A percentile compares a stretch with the other conserved stretches of the same genome.
These are phyloP conservation scores for Tetragnatha versicolor DNA, from an alignment of 1,140 invertebrate species.

Conservation along the genomic window DNA sequence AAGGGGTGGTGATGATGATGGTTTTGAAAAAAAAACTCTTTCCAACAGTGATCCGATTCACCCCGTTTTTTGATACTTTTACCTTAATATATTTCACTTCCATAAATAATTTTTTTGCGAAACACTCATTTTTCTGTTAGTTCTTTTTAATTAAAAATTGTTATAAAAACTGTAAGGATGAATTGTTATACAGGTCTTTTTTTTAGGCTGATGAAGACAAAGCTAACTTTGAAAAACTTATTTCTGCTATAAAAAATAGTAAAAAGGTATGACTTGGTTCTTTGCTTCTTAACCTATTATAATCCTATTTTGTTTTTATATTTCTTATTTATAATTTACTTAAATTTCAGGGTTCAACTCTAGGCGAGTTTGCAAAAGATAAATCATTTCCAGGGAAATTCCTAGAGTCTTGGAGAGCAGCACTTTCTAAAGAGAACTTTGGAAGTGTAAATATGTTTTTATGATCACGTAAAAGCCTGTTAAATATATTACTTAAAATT, in stretches of 20 bases:
- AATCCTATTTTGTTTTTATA: not conserved
- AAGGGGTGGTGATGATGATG: no score
- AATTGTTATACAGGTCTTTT: no score
- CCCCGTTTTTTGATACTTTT: no score
- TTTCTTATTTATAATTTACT: not conserved
- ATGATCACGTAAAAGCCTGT: no score
- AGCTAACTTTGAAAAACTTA: slow-evolving; percentile 88
- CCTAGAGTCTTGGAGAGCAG: slow-evolving; percentile 86
- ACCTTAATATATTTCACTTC: no score
- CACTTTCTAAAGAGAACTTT: slow-evolving; percentile 78
- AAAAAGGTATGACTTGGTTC: slow-evolving; percentile 69
- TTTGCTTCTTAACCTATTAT: not conserved
- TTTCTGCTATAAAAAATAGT: slow-evolving; percentile 84
- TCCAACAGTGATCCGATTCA: no score
- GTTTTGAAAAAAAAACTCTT: no score
- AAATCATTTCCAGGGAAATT: slow-evolving; percentile 93
- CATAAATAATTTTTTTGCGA: no score
- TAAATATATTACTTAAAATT: no score
- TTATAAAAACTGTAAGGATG: no score
- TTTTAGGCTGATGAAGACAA: slow-evolving; percentile 93
- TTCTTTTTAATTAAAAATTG: no score
- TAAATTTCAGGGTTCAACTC: slow-evolving; percentile 73
- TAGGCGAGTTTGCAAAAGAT: slow-evolving; percentile 95
- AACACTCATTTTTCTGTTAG: no score
- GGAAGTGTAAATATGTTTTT: slow-evolving; percentile 72